Evolutionary conservation across 2,113 vertebrate genomes (phyloP), one percentile per base, ranked within the genome.

Genomic region (Odontophorus gujanensis): DNA sequence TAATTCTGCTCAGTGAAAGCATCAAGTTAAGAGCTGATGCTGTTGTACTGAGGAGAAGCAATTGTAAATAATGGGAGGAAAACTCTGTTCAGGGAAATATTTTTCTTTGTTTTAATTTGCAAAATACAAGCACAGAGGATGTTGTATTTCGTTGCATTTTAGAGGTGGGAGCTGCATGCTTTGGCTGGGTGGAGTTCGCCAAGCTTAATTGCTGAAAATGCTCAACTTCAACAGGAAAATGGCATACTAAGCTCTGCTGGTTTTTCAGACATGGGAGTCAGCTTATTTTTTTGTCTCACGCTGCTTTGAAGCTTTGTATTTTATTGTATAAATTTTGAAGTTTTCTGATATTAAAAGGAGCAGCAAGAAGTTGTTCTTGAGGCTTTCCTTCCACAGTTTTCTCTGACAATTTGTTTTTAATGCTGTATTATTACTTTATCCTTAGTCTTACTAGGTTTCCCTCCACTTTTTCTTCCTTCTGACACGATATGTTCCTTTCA

Each of bases 401-500:
- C 21, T 58, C 34, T 93, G 91, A 77, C 81, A 25, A 21, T 88
- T 69, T 48, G 59, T 77, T 85, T 85, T 83, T 30, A 85, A 81
- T 63, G 61, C 61, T 81, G 51, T 55, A 42, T 87, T 93, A 66
- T 89, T 75, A 61, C 75, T 87, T 89, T 92, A 38, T 65, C 57
- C 74, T 89, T 50, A 73, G 28, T 76, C 90, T 57, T 90, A 43
- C 11, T 43, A 51, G 53, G 13, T 87, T n/a, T 82, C 50, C 68
- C 87, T 68, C 30, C 42, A 57, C 59, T 71, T 61, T 81, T 92
- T 90, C 32, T 92, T 83, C 61, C 28, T 77, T 66, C 51, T 87
- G 94, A 78, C 87, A 73, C 48, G 61, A 3, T n/a, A 2, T 91
- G 89, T 87, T 96, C 84, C 74, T 86, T 81, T 91, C 84, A 26